Conservation (phyloP, 2,888 invertebrate species). For the Rotaria socialis region DNA sequence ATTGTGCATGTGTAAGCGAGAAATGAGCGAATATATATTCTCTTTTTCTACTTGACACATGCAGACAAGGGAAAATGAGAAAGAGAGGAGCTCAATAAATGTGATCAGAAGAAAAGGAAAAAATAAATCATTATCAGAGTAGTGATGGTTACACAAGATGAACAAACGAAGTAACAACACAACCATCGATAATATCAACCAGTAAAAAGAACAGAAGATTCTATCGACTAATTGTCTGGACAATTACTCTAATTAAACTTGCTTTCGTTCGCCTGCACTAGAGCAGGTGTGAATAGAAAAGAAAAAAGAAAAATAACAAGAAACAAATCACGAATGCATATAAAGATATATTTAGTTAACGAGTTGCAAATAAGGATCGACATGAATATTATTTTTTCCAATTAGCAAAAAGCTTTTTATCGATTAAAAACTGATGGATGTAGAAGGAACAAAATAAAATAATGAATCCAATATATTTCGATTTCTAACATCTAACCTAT, state of each 20-base stretch:
- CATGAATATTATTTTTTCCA: neutral
- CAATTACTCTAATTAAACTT: conserved; percentile 6
- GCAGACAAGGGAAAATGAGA: neutral
- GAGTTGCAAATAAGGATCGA: neutral
- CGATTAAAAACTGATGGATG: neutral
- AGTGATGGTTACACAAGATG: neutral
- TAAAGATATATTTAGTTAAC: neutral
- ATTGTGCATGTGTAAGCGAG: conserved; percentile 3
- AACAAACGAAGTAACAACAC: neutral
- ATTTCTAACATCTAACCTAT: conserved; percentile 10
- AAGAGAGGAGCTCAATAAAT: neutral
- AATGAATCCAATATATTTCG: neutral
- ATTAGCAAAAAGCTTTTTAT: neutral
- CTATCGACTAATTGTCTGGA: conserved; percentile 5
- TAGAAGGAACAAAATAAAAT: no score
- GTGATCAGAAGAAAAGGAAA: neutral
- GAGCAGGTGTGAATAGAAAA: neutral
- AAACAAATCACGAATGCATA: neutral
- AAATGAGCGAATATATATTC: neutral
- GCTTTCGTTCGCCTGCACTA: neutral
- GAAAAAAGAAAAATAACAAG: neutral
- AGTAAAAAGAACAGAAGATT: neutral
- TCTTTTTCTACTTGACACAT: conserved; percentile 9
- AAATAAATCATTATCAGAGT: conserved; percentile 16
- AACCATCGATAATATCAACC: neutral